phyloP scores from a whole-genome alignment of 2,888 invertebrate species.

The Epistrophella euchroma region DNA sequence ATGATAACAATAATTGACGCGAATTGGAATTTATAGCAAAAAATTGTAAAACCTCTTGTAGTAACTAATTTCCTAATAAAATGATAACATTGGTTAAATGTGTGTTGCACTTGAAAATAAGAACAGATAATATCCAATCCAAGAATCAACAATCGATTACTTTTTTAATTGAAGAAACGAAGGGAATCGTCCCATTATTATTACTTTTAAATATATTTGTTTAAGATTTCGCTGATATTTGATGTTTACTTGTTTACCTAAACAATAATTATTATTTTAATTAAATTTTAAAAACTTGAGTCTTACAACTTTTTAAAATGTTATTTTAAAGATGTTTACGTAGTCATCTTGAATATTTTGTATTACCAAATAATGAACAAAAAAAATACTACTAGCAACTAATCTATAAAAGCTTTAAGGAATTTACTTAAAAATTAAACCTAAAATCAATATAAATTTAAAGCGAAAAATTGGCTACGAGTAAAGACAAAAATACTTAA shows the following conservation, averaged over 20 bases:
- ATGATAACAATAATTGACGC: not conserved
- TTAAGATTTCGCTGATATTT: conserved; percentile 1
- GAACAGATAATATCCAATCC: not conserved
- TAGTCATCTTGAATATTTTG: not conserved
- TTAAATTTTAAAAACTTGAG: not conserved
- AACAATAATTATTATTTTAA: not conserved
- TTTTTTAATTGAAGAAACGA: not conserved
- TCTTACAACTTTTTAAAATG: not conserved
- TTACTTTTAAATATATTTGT: conserved; percentile 10
- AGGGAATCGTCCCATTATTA: not conserved
- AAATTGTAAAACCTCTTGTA: not conserved
- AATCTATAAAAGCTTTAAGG: no score
- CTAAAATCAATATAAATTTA: no score
- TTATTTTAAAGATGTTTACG: not conserved
- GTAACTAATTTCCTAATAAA: not conserved
- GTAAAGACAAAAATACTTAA: no score
- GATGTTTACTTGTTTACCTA: not conserved
- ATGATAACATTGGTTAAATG: not conserved
- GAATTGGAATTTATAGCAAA: conserved; percentile 3
- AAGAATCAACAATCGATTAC: conserved; percentile 18
- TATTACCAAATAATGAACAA: no score
- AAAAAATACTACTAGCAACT: no score
- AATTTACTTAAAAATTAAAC: no score
- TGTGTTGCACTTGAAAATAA: not conserved
- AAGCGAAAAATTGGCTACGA: no score